Conservation (phyloP, 2,113 vertebrate genomes). For the Daphoenositta chrysoptera region DNA sequence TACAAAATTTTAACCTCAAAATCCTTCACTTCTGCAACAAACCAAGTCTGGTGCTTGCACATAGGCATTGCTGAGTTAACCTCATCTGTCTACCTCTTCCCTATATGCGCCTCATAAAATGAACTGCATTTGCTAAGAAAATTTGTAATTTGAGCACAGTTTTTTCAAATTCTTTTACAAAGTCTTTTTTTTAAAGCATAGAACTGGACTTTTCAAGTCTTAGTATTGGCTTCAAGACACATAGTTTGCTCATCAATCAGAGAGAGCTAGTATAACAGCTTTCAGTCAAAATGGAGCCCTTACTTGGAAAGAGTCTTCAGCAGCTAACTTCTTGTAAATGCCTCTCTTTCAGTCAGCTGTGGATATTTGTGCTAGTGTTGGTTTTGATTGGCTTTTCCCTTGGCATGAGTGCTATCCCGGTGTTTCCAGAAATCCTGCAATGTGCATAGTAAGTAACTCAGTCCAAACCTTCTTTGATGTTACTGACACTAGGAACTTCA, state of each 20-base stretch:
- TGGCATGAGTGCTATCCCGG: slow-evolving; percentile 84
- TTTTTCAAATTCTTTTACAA: background rate
- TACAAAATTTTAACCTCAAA: background rate
- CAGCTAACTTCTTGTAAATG: background rate
- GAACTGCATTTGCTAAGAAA: background rate
- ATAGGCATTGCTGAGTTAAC: background rate
- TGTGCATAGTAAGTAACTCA: slow-evolving; percentile 85
- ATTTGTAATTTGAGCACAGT: background rate
- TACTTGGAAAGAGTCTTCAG: background rate
- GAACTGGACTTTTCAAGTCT: background rate
- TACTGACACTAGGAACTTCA: background rate
- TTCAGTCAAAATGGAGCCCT: background rate
- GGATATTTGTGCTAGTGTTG: slow-evolving; percentile 85
- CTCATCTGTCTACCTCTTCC: background rate
- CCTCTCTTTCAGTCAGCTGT: slow-evolving; percentile 82
- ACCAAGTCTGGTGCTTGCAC: background rate
- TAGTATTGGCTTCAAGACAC: background rate
- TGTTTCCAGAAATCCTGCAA: slow-evolving; percentile 87
- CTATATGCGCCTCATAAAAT: background rate
- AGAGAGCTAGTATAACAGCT: background rate
- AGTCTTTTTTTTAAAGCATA: background rate
- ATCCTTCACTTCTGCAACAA: background rate
- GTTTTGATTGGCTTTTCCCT: slow-evolving; percentile 85
- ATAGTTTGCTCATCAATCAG: background rate
- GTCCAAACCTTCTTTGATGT: background rate